Evolutionary conservation across 2,113 vertebrate species (phyloP).

Genomic region (Pelusios castaneus): DNA sequence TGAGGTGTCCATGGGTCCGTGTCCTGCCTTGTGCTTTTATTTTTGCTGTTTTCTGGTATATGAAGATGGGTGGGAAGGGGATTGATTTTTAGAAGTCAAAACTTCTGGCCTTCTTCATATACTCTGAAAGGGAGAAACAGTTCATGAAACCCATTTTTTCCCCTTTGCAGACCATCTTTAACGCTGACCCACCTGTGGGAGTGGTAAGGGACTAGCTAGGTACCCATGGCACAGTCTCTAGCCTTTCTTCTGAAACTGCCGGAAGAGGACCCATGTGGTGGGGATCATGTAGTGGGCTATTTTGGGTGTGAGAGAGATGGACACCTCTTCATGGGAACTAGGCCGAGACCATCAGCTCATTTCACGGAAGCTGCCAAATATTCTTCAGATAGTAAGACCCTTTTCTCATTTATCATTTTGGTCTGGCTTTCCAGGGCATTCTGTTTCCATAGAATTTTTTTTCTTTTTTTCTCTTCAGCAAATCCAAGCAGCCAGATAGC

Average conservation of each 20-base stretch:
- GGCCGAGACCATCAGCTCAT: neutral
- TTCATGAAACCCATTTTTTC: neutral
- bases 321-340: fast-evolving
- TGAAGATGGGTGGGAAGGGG: neutral
- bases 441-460: neutral
- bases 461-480: neutral
- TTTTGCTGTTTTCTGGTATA: fast-evolving
- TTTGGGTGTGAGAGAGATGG: neutral
- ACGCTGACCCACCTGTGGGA: neutral
- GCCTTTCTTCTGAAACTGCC: neutral
- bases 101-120: neutral
- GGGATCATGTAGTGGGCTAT: neutral
- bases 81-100: fast-evolving
- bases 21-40: too few species aligned
- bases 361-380: neutral
- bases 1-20: neutral
- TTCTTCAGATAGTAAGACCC: neutral
- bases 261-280: neutral
- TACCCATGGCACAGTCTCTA: neutral
- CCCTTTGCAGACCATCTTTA: neutral
- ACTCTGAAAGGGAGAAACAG: neutral
- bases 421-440: neutral
- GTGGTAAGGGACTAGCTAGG: neutral
- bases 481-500: fast-evolving
- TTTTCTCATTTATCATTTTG: neutral